These are phyloP conservation scores for Amniataba percoides DNA, from an alignment of 2,797 vertebrate genomes.

Conservation along the genomic window DNA sequence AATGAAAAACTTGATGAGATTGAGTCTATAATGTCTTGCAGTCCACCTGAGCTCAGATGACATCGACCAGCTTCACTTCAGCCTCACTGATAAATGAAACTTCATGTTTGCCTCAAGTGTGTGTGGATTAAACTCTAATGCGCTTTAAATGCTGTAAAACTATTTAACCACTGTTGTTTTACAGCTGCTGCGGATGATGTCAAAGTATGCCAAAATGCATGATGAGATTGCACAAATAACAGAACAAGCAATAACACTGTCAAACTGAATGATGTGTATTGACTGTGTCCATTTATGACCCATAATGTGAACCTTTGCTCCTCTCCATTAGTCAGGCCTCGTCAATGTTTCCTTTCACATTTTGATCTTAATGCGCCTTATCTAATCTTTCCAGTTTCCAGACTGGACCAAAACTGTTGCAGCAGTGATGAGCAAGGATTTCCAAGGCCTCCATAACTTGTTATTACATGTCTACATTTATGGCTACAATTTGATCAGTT, in stretches of 20 bases:
- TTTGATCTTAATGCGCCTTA: neutral
- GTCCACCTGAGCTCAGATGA: slow-evolving; percentile 16
- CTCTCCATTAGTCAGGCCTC: neutral
- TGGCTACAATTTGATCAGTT: neutral
- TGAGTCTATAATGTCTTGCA: neutral
- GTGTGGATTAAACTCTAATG: neutral
- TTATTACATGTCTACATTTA: neutral
- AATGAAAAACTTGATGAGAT: slow-evolving; percentile 14
- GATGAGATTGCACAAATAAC: neutral
- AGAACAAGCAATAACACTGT: neutral
- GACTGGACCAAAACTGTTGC: neutral
- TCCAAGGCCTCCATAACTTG: too few relatives aligned
- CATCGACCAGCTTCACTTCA: slow-evolving; percentile 8
- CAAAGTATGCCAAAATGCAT: neutral
- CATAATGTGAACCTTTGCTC: slow-evolving; percentile 1
- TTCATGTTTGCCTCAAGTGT: neutral
- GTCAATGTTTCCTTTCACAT: neutral
- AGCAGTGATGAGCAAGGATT: too few relatives aligned
- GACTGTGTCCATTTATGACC: neutral
- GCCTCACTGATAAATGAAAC: slow-evolving; percentile 10
- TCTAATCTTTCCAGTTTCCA: slow-evolving; percentile 33
- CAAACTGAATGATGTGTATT: neutral
- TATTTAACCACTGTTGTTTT: too few relatives aligned
- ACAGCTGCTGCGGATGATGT: neutral
- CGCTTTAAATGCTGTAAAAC: neutral